Percentiles rank a stretch among this genome's conserved stretches.
These are phyloP conservation scores for Myotis daubentonii DNA, from an alignment of 2,797 vertebrate genomes.

Conservation along the genomic window DNA sequence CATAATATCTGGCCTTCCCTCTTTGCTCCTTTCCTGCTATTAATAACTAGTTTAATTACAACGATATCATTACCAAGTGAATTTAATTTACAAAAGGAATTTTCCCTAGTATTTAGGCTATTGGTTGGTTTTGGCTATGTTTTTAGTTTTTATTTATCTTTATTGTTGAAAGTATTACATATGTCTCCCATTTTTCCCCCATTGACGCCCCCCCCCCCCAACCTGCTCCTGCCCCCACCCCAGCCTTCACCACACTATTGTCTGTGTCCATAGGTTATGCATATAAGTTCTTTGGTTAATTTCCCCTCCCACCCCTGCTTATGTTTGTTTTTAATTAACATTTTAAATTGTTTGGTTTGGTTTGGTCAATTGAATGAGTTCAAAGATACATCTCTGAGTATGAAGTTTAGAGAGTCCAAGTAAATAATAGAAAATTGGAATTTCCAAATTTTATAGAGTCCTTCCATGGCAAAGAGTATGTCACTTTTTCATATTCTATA, in stretches of 20 bases:
- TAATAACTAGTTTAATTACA: no score
- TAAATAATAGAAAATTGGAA: slow-evolving; percentile 25
- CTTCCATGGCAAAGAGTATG: background rate
- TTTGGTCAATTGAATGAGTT: slow-evolving; percentile 65
- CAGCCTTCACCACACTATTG: no score
- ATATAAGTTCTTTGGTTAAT: no score
- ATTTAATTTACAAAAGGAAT: slow-evolving; percentile 59
- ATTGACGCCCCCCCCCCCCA: no score
- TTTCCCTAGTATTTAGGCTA: slow-evolving; percentile 38
- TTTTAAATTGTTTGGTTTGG: slow-evolving; percentile 58
- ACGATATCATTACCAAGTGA: slow-evolving; percentile 18
- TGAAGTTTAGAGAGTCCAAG: background rate
- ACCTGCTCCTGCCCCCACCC: no score
- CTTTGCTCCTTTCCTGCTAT: no score
- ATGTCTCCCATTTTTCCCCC: no score
- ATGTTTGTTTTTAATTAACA: slow-evolving; percentile 55
- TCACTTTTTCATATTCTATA: background rate
- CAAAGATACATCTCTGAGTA: slow-evolving; percentile 56
- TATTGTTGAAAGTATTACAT: no score
- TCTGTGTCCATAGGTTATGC: no score
- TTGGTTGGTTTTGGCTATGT: slow-evolving; percentile 52
- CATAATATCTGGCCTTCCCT: no score
- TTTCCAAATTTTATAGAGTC: background rate
- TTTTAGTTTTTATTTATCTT: slow-evolving; percentile 35
- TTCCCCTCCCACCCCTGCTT: background rate